Evolutionary conservation across 1,140 invertebrate genomes (phyloP).

Genomic region (Lepidurus couesii): DNA sequence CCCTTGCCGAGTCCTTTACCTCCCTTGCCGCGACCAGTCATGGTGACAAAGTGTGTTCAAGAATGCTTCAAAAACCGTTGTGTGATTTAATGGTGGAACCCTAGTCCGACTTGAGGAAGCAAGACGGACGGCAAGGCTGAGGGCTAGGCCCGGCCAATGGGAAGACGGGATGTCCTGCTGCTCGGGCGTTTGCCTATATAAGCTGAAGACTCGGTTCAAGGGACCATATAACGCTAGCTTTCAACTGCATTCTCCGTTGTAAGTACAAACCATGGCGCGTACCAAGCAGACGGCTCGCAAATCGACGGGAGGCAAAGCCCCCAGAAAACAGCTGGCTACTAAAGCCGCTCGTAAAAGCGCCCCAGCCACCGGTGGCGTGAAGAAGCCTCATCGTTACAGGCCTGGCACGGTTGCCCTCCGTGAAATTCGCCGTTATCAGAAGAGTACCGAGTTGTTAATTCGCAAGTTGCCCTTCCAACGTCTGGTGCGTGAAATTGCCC

Average conservation of each 20-base stretch:
- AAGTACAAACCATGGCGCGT: constrained; percentile 60
- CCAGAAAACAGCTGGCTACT: constrained; percentile 77
- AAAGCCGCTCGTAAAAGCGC: too few relatives aligned
- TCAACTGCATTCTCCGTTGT: not conserved
- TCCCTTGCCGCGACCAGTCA: constrained; percentile 47
- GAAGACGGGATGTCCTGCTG: not conserved
- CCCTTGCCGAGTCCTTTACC: constrained; percentile 49
- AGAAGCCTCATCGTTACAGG: too few relatives aligned
- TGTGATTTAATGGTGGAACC: not conserved
- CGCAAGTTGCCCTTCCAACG: constrained; percentile 68
- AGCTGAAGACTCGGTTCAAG: not conserved
- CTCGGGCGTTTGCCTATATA: not conserved
- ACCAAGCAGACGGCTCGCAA: constrained; percentile 80
- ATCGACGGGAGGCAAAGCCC: constrained; percentile 74
- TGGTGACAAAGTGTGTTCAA: constrained; percentile 28
- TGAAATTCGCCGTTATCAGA: constrained; percentile 50
- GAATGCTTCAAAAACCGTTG: not conserved
- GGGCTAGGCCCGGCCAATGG: too few relatives aligned
- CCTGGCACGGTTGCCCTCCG: too few relatives aligned
- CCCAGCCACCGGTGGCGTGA: too few relatives aligned
- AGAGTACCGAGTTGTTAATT: constrained; percentile 67
- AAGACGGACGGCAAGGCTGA: too few relatives aligned
- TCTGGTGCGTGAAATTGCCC: constrained; percentile 76
- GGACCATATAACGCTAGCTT: not conserved
- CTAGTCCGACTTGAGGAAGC: not conserved